A percentile compares a stretch with the other conserved stretches of the same genome.
Evolutionary conservation across 1,140 invertebrate species (phyloP).

Genomic region (Heliconius melpomene): DNA sequence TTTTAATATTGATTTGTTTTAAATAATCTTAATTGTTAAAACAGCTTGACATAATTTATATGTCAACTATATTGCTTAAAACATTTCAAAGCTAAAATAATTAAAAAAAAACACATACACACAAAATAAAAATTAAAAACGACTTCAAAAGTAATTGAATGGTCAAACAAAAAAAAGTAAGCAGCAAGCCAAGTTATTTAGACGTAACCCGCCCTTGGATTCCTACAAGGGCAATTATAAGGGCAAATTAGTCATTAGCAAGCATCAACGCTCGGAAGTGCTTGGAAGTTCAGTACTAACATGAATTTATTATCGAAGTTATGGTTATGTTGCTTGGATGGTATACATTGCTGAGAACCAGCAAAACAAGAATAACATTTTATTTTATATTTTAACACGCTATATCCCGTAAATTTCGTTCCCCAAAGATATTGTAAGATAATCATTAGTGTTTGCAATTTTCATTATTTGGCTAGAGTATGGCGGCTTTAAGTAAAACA

Average conservation of each 20-base stretch:
- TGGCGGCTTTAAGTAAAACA: too few relatives aligned
- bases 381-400: too few relatives aligned
- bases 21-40: too few relatives aligned
- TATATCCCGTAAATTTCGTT: too few relatives aligned
- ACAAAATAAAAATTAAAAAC: neutral
- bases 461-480: too few relatives aligned
- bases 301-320: neutral
- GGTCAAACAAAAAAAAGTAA: slow-evolving; percentile 3
- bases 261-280: slow-evolving; percentile 43
- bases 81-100: too few relatives aligned
- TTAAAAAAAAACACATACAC: neutral
- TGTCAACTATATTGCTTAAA: too few relatives aligned
- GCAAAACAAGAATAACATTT: too few relatives aligned
- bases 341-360: neutral
- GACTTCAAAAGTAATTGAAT: neutral
- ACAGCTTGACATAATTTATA: too few relatives aligned
- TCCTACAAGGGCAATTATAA: slow-evolving; percentile 57
- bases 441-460: too few relatives aligned
- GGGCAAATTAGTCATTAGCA: slow-evolving; percentile 56
- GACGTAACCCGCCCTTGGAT: slow-evolving; percentile 42
- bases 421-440: too few relatives aligned
- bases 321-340: neutral
- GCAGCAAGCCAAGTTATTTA: neutral
- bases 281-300: slow-evolving; percentile 21
- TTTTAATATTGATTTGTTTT: too few relatives aligned